Evolutionary conservation across 2,888 invertebrate genomes (phyloP).

Genomic region (Dasysyrphus albostriatus): DNA sequence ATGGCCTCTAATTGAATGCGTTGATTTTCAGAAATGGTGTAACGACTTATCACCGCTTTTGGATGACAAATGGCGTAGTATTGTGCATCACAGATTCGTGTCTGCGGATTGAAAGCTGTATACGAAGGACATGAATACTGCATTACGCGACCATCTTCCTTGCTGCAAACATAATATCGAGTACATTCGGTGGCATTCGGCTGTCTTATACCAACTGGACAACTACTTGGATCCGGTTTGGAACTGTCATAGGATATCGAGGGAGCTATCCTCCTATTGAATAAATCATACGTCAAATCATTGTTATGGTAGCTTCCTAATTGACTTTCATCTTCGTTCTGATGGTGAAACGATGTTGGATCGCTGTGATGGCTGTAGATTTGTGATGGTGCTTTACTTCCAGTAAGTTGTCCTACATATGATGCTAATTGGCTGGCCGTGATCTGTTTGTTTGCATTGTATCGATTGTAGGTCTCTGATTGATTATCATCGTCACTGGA

Average conservation of each 20-base stretch:
- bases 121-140: constrained; percentile 84
- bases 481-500: constrained; percentile 44
- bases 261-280: constrained; percentile 81
- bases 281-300: constrained; percentile 81
- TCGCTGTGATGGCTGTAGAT: constrained; percentile 32
- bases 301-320: constrained; percentile 81
- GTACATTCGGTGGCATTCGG: constrained; percentile 85
- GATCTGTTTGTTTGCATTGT: constrained; percentile 68
- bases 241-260: constrained; percentile 75
- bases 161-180: constrained; percentile 85
- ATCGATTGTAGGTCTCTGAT: constrained; percentile 62
- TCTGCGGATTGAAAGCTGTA: constrained; percentile 84
- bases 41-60: constrained; percentile 77
- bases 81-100: constrained; percentile 83
- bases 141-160: constrained; percentile 82
- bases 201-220: constrained; percentile 83
- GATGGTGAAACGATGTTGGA: constrained; percentile 7
- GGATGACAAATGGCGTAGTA: constrained; percentile 82
- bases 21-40: constrained; percentile 80
- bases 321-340: constrained; percentile 77
- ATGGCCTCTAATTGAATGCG: constrained; percentile 81
- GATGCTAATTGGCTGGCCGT: constrained; percentile 74
- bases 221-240: constrained; percentile 79
- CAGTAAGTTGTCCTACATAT: constrained; percentile 64
- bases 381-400: constrained; percentile 38